These are phyloP conservation scores for Helicoverpa assulta DNA, from an alignment of 2,888 invertebrate genomes.

Conservation along the genomic window DNA sequence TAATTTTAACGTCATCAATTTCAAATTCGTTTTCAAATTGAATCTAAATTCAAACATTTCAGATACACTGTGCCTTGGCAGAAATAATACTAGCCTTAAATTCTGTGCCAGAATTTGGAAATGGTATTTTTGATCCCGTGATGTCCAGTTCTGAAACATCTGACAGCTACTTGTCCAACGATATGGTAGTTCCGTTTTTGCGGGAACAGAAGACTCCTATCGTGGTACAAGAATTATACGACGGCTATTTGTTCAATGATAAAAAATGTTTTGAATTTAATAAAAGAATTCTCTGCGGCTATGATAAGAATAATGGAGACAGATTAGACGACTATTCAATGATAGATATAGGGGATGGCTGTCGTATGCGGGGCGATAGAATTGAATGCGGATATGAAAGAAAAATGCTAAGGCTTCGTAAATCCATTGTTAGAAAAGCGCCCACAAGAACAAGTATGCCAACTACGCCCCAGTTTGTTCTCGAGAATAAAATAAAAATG, in stretches of 20 bases:
- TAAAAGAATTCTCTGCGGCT: conserved; percentile 80
- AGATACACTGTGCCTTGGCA: conserved; percentile 62
- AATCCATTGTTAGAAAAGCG: conserved; percentile 9
- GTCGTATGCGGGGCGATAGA: conserved; percentile 75
- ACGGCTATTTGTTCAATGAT: conserved; percentile 76
- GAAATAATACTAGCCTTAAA: conserved; percentile 54
- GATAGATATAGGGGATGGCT: conserved; percentile 73
- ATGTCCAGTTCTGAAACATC: conserved; percentile 29
- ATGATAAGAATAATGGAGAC: conserved; percentile 76
- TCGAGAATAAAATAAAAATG: conserved; percentile 10
- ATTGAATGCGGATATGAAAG: conserved; percentile 81
- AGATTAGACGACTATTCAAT: conserved; percentile 54
- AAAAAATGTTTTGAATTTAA: conserved; percentile 72
- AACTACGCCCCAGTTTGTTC: neutral
- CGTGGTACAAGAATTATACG: conserved; percentile 32
- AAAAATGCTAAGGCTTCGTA: neutral
- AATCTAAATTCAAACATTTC: conserved; percentile 47
- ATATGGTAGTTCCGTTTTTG: conserved; percentile 11
- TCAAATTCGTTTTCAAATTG: no score
- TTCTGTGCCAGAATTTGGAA: conserved; percentile 73
- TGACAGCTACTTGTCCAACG: conserved; percentile 43
- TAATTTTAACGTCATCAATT: no score
- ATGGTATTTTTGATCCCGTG: conserved; percentile 66
- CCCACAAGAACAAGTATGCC: conserved; percentile 39
- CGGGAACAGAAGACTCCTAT: neutral